Conservation (phyloP, 2,888 invertebrate species). For the Itoplectis maculator region DNA sequence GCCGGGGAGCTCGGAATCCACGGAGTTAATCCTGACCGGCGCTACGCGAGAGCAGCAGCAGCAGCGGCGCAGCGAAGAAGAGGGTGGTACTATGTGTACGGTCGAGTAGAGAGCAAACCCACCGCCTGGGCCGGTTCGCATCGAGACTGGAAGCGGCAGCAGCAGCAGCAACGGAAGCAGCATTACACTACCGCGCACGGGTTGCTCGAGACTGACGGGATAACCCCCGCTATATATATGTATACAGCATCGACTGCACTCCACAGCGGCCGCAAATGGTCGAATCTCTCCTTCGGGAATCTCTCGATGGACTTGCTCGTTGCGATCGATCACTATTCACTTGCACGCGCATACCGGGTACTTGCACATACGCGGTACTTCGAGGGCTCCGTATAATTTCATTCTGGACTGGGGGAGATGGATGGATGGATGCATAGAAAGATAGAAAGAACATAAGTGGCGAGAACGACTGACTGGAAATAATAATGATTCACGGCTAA, state of each 20-base stretch:
- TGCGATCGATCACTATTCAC: slow-evolving; percentile 60
- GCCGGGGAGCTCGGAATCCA: slow-evolving; percentile 61
- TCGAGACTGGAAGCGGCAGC: slow-evolving; percentile 30
- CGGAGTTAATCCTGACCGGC: slow-evolving; percentile 74
- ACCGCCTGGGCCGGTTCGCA: slow-evolving; percentile 12
- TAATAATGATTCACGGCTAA: slow-evolving; percentile 5
- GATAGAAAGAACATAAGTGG: no score
- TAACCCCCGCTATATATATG: slow-evolving; percentile 4
- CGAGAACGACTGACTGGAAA: neutral
- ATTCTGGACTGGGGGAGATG: neutral
- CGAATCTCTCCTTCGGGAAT: slow-evolving; percentile 61
- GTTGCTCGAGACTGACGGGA: slow-evolving; percentile 46
- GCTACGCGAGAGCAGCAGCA: slow-evolving; percentile 11
- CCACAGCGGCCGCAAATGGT: slow-evolving; percentile 39
- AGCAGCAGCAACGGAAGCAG: slow-evolving; percentile 11
- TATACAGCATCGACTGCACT: neutral
- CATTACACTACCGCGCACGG: slow-evolving; percentile 40
- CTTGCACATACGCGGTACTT: no score
- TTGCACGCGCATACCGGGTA: slow-evolving; percentile 7
- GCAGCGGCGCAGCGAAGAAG: slow-evolving; percentile 2
- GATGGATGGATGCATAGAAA: no score
- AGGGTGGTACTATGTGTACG: neutral
- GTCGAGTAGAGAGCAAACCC: slow-evolving; percentile 27
- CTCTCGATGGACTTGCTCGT: slow-evolving; percentile 56
- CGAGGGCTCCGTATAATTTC: neutral